Conservation (phyloP, 2,888 invertebrate species). For the Acanthosepion esculentum region DNA sequence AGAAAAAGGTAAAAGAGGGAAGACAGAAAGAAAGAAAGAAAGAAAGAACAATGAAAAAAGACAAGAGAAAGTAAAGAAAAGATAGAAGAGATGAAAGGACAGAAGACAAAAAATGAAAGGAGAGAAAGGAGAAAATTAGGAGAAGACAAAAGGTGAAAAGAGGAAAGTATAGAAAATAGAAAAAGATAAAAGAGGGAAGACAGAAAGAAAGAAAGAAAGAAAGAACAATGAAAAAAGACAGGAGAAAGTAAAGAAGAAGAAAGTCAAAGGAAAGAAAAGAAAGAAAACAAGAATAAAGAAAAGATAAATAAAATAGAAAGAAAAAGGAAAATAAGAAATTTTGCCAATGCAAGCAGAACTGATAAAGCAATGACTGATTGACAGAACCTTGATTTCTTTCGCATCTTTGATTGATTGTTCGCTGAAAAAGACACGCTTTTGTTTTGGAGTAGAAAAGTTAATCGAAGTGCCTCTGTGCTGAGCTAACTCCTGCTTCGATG, state of each 20-base stretch:
- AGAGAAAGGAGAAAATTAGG: too few species aligned
- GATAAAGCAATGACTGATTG: neutral
- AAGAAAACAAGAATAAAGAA: neutral
- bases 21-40: neutral
- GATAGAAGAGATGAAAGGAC: too few species aligned
- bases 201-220: neutral
- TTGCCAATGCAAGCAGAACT: too few species aligned
- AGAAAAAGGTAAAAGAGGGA: neutral
- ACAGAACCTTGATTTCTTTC: neutral
- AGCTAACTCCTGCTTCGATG: neutral
- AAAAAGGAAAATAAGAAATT: too few species aligned
- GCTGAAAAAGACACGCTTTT: neutral
- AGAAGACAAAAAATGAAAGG: too few species aligned
- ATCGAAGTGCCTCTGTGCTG: neutral
- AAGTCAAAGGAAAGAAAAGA: neutral
- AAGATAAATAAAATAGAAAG: neutral
- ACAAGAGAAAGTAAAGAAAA: neutral
- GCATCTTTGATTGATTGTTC: neutral
- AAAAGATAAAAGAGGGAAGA: neutral
- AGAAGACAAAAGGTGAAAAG: too few species aligned
- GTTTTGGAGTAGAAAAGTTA: neutral
- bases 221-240: too few species aligned
- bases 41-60: neutral
- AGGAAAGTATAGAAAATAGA: too few species aligned
- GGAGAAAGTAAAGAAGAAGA: neutral